Base-by-base conservation (phyloP, 2,888 invertebrate genomes). In the Deilephila porcellus region DNA sequence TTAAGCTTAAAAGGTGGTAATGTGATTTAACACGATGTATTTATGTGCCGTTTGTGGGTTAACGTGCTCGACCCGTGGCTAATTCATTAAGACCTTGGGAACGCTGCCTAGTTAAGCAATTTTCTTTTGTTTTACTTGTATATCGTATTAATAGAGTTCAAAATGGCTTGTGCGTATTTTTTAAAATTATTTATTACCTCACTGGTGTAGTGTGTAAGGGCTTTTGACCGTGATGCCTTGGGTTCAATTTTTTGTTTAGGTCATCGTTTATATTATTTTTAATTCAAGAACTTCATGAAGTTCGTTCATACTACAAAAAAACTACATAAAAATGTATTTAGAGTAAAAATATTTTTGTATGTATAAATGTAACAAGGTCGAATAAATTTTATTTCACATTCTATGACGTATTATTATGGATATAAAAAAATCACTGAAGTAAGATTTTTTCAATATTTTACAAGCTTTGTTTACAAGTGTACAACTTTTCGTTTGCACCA, bases 1-100 rank as follows among this genome's bases (percentile, higher is more conserved):
- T 93, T 93, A 92, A 89, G 88, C 92, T 76, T 88, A 91, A 84
- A 93, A 85, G 90, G 89, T 80, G 83, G 81, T 80, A 78, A 77
- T 85, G 80, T 88, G 91, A 91, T 90, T 91, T 91, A 91, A 81
- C 70, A n/a, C 45, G 75, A 77, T 75, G 52, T 56, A 52, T 67
- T 67, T 67, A 67, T 67, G 67, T 25, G 77, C 80, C 79, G 75
- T 81, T 82, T 80, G 83, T 77, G 79, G 83, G 75, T 81, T 81
- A 78, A 81, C 78, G 75, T 67, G 67, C 11, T 25, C 37, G 56
- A n/a, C 14, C 75, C 75, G 74, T 77, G 73, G 77, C 81, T 83
- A 84, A 85, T 85, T 85, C 82, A 83, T 82, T 85, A 82, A 79
- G 70, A 62, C 71, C 75, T 75, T 74, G 71, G 74, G 74, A 76